Base-by-base conservation (phyloP, 2,888 invertebrate genomes). In the Lucinisca nassula region DNA sequence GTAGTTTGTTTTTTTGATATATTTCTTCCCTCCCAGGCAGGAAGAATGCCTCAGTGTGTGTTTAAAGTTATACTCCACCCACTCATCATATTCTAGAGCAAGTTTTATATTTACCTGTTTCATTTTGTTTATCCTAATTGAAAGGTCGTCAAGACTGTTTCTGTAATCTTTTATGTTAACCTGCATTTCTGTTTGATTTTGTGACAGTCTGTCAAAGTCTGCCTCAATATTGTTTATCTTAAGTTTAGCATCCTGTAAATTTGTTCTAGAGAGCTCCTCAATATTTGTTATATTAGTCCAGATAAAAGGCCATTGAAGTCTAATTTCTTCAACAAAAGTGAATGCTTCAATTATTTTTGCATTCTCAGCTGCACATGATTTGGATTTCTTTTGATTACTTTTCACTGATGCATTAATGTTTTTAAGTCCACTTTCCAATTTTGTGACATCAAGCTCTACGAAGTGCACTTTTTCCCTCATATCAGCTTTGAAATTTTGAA, bases 61-160 rank as follows among this genome's bases (percentile, higher is more conserved):
- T 10, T 92, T 85, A 75, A 95, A 95, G 38, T 93, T 88, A 78
- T 92, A 91, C 2, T 89, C 87, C 10, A 93, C 86, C 94, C 94
- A 95, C 30, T 92, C 85, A 75, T 91, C 85, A n/a, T 85, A 78
- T 27, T 89, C 82, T n/a, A 92, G 67, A 37, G 81, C 83, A 49
- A 76, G 77, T 58, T 85, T 77, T n/a, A 85, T 73, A 67, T 72
- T 72, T n/a, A 51, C 38, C 10, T 84, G 30, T 30, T 37, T 45
- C 21, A 75, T 75, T 30, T 49, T 45, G 6, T 51, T 38, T 0
- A 45, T 75, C 51, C 49, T 27, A 30, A 17, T 35, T 21, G 35
- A 67, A 1, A 67, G 35, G 2, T 35, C 30, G 17, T 12, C 49
- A 30, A 84, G 76, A 40, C 32, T 82, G 55, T 73, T 78, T 17